Percentiles rank a stretch among this genome's conserved stretches.
phyloP scores from a whole-genome alignment of 2,113 vertebrate genomes.

The Gavialis gangeticus region DNA sequence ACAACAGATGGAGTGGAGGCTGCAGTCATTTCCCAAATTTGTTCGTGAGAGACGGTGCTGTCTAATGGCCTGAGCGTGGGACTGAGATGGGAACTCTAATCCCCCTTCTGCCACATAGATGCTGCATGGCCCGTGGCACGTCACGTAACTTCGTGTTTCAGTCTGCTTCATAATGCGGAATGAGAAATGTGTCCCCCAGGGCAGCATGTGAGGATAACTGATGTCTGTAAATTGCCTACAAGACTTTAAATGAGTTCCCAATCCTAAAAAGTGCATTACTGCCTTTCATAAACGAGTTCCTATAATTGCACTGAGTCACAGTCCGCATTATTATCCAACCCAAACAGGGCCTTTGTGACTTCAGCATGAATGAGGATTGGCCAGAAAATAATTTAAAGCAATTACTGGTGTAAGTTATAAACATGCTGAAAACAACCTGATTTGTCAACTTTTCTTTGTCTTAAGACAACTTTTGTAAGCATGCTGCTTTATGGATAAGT shows the following conservation, averaged over 20 bases:
- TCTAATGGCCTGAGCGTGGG: neutral
- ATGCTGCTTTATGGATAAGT: neutral
- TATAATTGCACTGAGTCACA: neutral
- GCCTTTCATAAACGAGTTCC: neutral
- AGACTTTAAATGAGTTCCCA: neutral
- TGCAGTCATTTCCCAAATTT: slow-evolving; percentile 28
- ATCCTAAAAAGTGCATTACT: neutral
- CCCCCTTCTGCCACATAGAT: neutral
- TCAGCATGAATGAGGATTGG: neutral
- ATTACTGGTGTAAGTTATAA: neutral
- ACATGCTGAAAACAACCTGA: neutral
- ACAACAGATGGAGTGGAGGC: slow-evolving; percentile 28
- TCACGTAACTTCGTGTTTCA: neutral
- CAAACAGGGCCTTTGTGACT: neutral
- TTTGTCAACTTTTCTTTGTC: neutral
- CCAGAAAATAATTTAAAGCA: slow-evolving; percentile 20
- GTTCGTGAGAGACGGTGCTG: neutral
- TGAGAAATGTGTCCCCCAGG: neutral
- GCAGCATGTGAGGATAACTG: neutral
- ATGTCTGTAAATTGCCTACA: slow-evolving; percentile 2
- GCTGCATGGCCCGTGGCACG: neutral
- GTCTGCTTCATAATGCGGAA: slow-evolving; percentile 4
- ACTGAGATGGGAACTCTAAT: slow-evolving; percentile 5
- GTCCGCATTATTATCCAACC: neutral
- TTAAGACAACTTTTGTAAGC: neutral